Conservation (phyloP, 2,797 vertebrate genomes). For the Neosalanx taihuensis region DNA sequence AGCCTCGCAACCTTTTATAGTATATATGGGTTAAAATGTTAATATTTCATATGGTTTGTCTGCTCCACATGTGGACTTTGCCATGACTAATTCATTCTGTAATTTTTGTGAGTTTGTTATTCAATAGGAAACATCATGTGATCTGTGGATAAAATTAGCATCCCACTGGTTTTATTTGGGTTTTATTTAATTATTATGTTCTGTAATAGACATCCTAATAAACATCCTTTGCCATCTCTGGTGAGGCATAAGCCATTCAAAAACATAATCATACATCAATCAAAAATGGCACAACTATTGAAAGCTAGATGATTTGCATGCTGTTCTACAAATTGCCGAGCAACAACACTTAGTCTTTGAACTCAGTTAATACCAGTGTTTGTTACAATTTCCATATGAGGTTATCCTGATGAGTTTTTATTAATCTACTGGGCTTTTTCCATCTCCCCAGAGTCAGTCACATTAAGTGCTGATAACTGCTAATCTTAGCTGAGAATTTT, state of each 20-base stretch:
- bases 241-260: slow-evolving; percentile 34
- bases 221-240: slow-evolving; percentile 31
- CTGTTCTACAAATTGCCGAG: slow-evolving; percentile 40
- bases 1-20: slow-evolving; percentile 42
- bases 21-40: slow-evolving; percentile 53
- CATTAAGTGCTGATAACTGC: slow-evolving; percentile 36
- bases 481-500: slow-evolving; percentile 49
- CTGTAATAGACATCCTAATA: slow-evolving; percentile 35
- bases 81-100: slow-evolving; percentile 63
- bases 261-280: slow-evolving; percentile 10
- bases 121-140: neutral
- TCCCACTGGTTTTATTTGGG: slow-evolving; percentile 17
- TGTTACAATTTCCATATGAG: slow-evolving; percentile 29
- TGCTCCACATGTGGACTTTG: slow-evolving; percentile 55
- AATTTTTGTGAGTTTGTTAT: neutral
- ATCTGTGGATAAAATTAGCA: neutral
- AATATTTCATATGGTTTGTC: slow-evolving; percentile 59
- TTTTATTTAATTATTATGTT: slow-evolving; percentile 17
- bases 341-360: slow-evolving; percentile 48
- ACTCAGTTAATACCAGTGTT: slow-evolving; percentile 38
- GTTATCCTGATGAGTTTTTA: slow-evolving; percentile 28
- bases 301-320: slow-evolving; percentile 40
- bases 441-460: slow-evolving; percentile 21
- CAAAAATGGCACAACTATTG: slow-evolving; percentile 22
- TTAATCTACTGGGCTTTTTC: slow-evolving; percentile 42